Evolutionary conservation across 1,140 invertebrate species (phyloP).

Genomic region (Ooceraea biroi): DNA sequence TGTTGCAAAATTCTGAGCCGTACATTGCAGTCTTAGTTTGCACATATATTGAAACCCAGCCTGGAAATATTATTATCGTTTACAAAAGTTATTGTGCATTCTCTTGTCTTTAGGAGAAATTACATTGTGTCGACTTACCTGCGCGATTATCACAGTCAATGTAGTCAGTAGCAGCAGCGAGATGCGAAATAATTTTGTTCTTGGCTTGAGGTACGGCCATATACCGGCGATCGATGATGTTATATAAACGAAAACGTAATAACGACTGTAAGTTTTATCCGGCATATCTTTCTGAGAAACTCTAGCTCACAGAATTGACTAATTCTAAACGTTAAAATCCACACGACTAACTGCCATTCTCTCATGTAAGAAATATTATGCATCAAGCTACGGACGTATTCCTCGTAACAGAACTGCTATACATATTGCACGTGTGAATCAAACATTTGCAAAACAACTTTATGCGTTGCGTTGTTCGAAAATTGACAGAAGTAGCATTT

Average conservation of each 20-base stretch:
- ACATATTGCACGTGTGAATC: too few relatives aligned
- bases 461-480: background rate
- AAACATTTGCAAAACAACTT: too few relatives aligned
- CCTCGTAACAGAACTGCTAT: too few relatives aligned
- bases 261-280: background rate
- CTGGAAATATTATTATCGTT: conserved; percentile 29
- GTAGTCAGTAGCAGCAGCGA: background rate
- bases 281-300: background rate
- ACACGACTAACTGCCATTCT: background rate
- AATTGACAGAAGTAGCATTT: background rate
- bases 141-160: background rate
- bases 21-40: conserved; percentile 2
- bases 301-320: background rate
- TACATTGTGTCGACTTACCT: conserved; percentile 7
- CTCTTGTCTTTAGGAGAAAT: too few relatives aligned
- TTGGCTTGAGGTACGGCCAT: conserved; percentile 46
- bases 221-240: conserved; percentile 9
- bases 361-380: background rate
- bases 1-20: background rate
- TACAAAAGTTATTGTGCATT: background rate
- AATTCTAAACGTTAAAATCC: background rate
- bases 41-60: conserved; percentile 15
- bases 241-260: conserved; percentile 13
- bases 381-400: too few relatives aligned
- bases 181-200: conserved; percentile 1